Percentiles rank a stretch among this genome's conserved stretches.
Evolutionary conservation across 2,888 invertebrate species (phyloP).

Genomic region (Celastrina argiolus): DNA sequence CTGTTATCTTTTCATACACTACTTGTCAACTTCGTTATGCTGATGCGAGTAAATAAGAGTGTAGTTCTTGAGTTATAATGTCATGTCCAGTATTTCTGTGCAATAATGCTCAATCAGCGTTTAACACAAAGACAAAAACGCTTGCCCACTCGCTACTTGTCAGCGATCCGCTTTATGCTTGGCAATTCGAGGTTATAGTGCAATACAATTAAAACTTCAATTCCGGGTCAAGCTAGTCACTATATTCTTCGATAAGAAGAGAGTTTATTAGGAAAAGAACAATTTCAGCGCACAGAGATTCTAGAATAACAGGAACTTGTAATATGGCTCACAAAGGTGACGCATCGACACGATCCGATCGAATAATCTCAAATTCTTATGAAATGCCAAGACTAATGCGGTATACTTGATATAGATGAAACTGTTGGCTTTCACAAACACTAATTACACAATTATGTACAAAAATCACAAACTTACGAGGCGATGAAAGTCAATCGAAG

Average conservation of each 20-base stretch:
- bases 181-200: constrained; percentile 17
- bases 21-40: background rate
- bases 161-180: constrained; percentile 1
- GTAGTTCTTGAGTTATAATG: background rate
- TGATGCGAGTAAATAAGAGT: background rate
- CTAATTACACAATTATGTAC: constrained; percentile 56
- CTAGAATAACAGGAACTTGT: constrained; percentile 54
- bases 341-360: constrained; percentile 75
- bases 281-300: constrained; percentile 34
- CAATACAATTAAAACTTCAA: background rate
- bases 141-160: constrained; percentile 15
- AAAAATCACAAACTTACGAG: constrained; percentile 73
- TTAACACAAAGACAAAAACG: constrained; percentile 13
- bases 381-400: constrained; percentile 35
- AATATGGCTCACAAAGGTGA: constrained; percentile 77
- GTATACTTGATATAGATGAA: constrained; percentile 29
- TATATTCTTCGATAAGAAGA: background rate
- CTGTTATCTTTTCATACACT: background rate
- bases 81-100: background rate
- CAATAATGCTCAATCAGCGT: constrained; percentile 23
- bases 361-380: constrained; percentile 57
- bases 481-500: constrained; percentile 74
- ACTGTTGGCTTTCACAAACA: constrained; percentile 40
- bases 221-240: background rate
- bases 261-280: background rate